Evolutionary conservation across 2,113 vertebrate genomes (phyloP).

Genomic region (Muscicapa adusta): DNA sequence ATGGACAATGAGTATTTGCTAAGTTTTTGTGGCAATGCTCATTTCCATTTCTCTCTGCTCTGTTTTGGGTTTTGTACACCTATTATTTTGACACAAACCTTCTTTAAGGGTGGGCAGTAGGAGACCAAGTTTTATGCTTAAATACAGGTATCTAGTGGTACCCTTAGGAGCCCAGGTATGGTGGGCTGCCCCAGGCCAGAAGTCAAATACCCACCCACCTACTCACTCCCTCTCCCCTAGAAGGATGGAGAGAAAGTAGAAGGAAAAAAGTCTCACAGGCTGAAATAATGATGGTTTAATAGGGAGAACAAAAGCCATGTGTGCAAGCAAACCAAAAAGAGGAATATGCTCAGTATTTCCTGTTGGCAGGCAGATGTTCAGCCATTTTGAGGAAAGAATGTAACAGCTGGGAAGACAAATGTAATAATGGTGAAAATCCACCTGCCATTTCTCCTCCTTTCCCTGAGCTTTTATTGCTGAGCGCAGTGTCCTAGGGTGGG

Average conservation of each 20-base stretch:
- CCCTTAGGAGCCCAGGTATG: neutral
- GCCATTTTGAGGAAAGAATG: neutral
- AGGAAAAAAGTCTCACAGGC: neutral
- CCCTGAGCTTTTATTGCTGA: neutral
- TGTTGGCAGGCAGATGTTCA: neutral
- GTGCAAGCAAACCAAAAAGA: neutral
- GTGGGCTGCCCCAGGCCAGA: neutral
- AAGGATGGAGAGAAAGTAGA: neutral
- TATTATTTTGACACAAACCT: neutral
- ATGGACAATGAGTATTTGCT: neutral
- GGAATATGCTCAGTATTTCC: neutral
- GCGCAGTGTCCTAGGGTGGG: too few relatives aligned
- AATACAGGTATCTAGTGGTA: neutral
- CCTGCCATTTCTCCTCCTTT: neutral
- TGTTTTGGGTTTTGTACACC: neutral
- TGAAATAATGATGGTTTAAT: neutral
- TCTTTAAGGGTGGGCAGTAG: neutral
- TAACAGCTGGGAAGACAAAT: neutral
- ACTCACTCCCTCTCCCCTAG: neutral
- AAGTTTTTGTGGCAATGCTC: neutral
- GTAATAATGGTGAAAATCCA: fast-evolving
- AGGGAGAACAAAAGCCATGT: neutral
- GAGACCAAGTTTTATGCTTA: neutral
- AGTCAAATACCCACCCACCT: neutral
- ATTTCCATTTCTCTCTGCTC: neutral